phyloP scores from a whole-genome alignment of 1,140 invertebrate species.

The Apis dorsata region DNA sequence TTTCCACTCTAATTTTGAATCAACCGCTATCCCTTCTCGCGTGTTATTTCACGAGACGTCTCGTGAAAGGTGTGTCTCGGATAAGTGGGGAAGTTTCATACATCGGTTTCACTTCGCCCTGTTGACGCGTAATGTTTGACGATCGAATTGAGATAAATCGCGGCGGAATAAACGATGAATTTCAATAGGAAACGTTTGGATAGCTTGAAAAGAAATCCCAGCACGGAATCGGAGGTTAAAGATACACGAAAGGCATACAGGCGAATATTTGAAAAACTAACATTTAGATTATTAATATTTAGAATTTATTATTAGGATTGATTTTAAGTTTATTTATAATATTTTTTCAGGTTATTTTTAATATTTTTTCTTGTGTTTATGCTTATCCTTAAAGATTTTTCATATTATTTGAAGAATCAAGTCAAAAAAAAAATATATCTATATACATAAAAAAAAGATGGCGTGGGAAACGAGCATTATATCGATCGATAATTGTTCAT shows the following conservation, averaged over 20 bases:
- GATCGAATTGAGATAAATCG: neutral
- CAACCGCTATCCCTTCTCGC: neutral
- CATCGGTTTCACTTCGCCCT: neutral
- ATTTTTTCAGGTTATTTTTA: too few relatives aligned
- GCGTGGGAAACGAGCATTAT: too few relatives aligned
- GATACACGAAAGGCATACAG: neutral
- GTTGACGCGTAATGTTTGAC: conserved; percentile 21
- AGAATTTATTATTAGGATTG: too few relatives aligned
- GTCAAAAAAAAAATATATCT: too few relatives aligned
- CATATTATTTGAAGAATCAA: too few relatives aligned
- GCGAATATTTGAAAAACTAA: neutral
- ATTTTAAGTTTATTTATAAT: too few relatives aligned
- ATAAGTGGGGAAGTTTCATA: neutral
- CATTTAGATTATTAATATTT: too few relatives aligned
- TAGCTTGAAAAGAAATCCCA: neutral
- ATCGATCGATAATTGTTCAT: too few relatives aligned
- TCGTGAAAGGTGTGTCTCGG: neutral
- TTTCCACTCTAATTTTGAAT: neutral
- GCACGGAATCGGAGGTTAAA: neutral
- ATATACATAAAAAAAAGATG: too few relatives aligned
- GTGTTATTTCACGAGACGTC: neutral
- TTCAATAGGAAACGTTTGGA: neutral
- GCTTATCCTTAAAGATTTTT: too few relatives aligned
- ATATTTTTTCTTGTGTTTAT: too few relatives aligned
- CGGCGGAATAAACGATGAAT: conserved; percentile 8